Percentiles rank a stretch among this genome's conserved stretches.
phyloP scores from a whole-genome alignment of 37 sponge, comb jelly and placozoan genomes.

The Oscarella lobularis region DNA sequence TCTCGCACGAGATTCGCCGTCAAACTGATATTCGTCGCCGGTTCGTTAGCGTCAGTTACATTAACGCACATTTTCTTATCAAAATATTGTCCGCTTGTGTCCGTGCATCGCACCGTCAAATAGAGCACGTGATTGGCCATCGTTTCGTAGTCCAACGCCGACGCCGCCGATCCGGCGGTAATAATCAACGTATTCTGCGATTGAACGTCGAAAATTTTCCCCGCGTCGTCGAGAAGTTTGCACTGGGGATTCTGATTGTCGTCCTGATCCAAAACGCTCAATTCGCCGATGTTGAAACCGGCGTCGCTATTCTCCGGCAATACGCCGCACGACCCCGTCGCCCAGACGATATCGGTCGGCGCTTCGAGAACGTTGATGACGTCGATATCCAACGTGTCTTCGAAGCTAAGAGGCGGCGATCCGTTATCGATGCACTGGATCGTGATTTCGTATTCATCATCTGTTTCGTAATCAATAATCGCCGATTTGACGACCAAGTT shows the following conservation, averaged over 20 bases:
- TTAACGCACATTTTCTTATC: neutral
- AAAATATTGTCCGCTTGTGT: neutral
- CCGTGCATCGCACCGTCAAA: neutral
- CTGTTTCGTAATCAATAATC: neutral
- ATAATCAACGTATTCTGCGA: neutral
- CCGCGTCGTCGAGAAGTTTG: neutral
- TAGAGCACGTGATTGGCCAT: neutral
- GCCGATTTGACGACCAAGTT: neutral
- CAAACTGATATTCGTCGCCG: neutral
- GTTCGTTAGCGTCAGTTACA: conserved; percentile 5
- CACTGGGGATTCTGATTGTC: neutral
- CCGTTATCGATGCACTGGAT: neutral
- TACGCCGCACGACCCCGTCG: neutral
- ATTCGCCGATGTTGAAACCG: neutral
- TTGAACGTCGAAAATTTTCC: neutral
- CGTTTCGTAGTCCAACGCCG: neutral
- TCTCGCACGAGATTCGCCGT: neutral
- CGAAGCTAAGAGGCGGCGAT: neutral
- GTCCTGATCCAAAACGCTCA: neutral
- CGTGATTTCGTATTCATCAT: neutral
- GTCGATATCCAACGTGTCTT: neutral
- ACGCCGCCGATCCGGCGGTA: neutral
- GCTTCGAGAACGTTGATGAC: neutral
- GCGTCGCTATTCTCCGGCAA: neutral
- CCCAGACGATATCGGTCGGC: conserved; percentile 3